phyloP scores from a whole-genome alignment of 2,113 vertebrate genomes.

The Rhea americana region DNA sequence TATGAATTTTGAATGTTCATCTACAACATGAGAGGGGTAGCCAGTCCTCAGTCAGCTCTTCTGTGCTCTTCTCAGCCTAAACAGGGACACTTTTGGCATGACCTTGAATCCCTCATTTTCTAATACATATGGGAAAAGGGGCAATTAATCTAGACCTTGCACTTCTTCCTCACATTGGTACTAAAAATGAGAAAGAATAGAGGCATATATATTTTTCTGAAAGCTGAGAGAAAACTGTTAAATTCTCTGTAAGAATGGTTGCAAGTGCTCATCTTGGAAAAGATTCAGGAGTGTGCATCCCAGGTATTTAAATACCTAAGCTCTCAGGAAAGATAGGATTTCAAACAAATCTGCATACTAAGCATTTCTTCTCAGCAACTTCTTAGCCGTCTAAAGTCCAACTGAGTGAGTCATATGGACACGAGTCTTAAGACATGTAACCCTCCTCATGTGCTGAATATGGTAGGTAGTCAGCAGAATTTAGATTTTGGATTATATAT shows the following conservation, averaged over 20 bases:
- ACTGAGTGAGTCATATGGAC: neutral
- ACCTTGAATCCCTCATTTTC: neutral
- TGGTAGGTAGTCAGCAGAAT: rapidly evolving
- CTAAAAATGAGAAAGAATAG: neutral
- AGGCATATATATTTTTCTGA: neutral
- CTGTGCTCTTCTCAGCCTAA: neutral
- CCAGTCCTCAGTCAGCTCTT: neutral
- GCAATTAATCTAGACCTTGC: neutral
- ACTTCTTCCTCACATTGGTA: neutral
- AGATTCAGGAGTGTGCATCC: neutral
- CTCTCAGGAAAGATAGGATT: neutral
- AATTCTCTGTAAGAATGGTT: neutral
- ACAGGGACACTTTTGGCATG: neutral
- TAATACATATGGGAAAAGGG: neutral
- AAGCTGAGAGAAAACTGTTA: neutral
- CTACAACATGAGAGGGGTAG: neutral
- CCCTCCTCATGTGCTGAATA: neutral
- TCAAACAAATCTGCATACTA: neutral
- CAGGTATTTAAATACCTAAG: neutral
- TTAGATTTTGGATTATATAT: neutral
- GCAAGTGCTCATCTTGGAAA: neutral
- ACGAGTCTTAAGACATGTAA: neutral
- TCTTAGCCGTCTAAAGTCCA: neutral
- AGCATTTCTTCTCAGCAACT: neutral
- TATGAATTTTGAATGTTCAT: neutral